Evolutionary conservation across 2,888 invertebrate genomes (phyloP), one percentile per base, ranked within the genome.

Genomic region (Mystacides longicornis): DNA sequence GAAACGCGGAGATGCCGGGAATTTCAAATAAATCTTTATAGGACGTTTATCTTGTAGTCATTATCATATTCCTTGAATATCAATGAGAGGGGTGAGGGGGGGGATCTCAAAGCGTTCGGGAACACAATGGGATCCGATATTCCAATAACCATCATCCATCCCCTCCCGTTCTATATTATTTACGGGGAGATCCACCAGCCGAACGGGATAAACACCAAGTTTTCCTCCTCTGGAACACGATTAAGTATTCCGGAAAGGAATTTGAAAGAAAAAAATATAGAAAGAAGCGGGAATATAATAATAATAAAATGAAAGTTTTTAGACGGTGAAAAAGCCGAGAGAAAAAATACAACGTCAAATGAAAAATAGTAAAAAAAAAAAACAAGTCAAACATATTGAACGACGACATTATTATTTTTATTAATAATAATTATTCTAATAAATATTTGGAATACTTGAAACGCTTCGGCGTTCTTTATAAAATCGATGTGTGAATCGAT

Each of bases 31-130:
- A 60, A 60, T 60, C 60, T 58, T 53, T 48, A n/a, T n/a, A 53
- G 56, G 56, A 58, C 60, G 56, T 58, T 60, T 60, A 60, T 60
- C 60, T 60, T 56, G 60, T 60, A 60, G 56, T 60, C 58, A 60
- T 60, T 60, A 60, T 60, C 60, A 60, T 60, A 60, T 60, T 60
- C 60, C 58, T 60, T 60, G 60, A 60, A 60, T 60, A 60, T 60
- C 60, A 60, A 60, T 60, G 60, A 60, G 54, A 49, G 49, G 58
- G 60, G 33, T 33, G 20, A 43, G 33, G 33, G 42, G 27, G 51
- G 22, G 51, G 42, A 52, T 16, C 46, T 46, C 16, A 19, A 7
- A 48, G 46, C 48, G 11, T 27, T 5, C 5, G 27, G 5, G 11
- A 4, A 37, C 16, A 37, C 16, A 37, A 37, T 37, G 14, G 3